Conservation (phyloP, 30 jellyfish, hydroid and myxozoan species). For the Pseudorhiza aurosa region DNA sequence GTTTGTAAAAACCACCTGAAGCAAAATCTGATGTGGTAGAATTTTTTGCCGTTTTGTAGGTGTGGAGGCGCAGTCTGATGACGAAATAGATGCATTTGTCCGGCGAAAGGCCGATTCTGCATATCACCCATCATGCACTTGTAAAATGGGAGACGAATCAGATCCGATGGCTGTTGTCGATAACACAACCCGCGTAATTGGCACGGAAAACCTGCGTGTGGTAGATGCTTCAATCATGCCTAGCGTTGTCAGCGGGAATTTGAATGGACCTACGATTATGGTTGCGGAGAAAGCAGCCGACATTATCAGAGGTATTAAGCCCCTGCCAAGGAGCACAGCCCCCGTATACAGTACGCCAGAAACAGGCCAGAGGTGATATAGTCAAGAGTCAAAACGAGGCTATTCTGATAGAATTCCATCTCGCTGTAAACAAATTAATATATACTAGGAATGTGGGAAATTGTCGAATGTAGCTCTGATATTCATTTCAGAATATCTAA, state of each 20-base stretch:
- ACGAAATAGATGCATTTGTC: constrained; percentile 86
- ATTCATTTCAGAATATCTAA: too few species aligned
- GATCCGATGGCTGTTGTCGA: constrained; percentile 93
- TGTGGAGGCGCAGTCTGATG: constrained; percentile 74
- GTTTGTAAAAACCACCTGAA: too few species aligned
- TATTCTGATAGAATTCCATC: too few species aligned
- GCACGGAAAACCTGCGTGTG: constrained; percentile 84
- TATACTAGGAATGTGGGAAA: too few species aligned
- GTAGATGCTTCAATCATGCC: constrained; percentile 98
- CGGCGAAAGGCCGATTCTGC: constrained; percentile 87
- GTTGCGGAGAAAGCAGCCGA: constrained; percentile 94
- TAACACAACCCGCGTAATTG: constrained; percentile 71
- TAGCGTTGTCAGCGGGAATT: constrained; percentile 82
- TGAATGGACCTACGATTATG: constrained; percentile 92
- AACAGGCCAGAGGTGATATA: constrained; percentile 66
- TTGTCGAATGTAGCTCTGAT: too few species aligned
- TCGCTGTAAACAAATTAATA: too few species aligned
- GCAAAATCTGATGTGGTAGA: too few species aligned
- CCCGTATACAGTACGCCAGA: constrained; percentile 77
- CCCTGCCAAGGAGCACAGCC: constrained; percentile 76
- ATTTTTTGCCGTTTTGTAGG: constrained; percentile 45
- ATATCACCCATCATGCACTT: constrained; percentile 96
- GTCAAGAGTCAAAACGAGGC: neutral
- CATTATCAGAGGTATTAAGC: constrained; percentile 54
- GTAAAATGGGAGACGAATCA: constrained; percentile 87